A percentile compares a stretch with the other conserved stretches of the same genome.
Evolutionary conservation across 1,140 invertebrate species (phyloP).

Genomic region (Venustaconcha ellipsiformis): DNA sequence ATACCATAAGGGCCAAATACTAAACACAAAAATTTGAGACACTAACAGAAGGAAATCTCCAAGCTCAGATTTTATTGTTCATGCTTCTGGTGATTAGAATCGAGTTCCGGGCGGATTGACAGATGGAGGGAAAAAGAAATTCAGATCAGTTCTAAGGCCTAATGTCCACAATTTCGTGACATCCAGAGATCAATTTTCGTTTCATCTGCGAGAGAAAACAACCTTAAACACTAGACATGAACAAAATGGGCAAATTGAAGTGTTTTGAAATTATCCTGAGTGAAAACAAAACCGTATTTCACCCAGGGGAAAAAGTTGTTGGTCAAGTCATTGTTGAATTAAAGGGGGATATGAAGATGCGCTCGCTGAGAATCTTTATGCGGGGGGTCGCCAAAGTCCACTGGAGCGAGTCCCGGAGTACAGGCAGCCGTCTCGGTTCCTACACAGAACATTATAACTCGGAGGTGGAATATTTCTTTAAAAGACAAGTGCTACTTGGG

Average conservation of each 20-base stretch:
- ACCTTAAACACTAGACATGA: constrained; percentile 2
- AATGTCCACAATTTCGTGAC: not conserved
- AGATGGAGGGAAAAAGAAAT: not conserved
- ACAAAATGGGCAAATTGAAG: constrained; percentile 70
- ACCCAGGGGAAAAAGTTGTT: constrained; percentile 69
- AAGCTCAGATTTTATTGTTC: no score
- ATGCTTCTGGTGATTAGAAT: not conserved
- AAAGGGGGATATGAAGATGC: constrained; percentile 71
- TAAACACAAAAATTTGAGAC: no score
- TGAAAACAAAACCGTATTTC: constrained; percentile 69
- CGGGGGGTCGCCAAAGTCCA: constrained; percentile 71
- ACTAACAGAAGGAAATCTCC: no score
- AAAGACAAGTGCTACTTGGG: constrained; percentile 70
- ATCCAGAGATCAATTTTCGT: not conserved
- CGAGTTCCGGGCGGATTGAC: constrained; percentile 22
- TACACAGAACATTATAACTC: constrained; percentile 73
- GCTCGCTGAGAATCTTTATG: constrained; percentile 69
- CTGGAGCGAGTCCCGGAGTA: constrained; percentile 71
- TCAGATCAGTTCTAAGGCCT: not conserved
- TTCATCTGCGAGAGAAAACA: not conserved
- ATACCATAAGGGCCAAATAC: no score
- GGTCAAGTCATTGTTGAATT: constrained; percentile 71
- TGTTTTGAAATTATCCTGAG: constrained; percentile 70
- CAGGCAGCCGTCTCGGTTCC: constrained; percentile 70
- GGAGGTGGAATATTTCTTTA: constrained; percentile 72